Conservation (phyloP, 2,113 vertebrate species). For the Anser brachyrhynchus region DNA sequence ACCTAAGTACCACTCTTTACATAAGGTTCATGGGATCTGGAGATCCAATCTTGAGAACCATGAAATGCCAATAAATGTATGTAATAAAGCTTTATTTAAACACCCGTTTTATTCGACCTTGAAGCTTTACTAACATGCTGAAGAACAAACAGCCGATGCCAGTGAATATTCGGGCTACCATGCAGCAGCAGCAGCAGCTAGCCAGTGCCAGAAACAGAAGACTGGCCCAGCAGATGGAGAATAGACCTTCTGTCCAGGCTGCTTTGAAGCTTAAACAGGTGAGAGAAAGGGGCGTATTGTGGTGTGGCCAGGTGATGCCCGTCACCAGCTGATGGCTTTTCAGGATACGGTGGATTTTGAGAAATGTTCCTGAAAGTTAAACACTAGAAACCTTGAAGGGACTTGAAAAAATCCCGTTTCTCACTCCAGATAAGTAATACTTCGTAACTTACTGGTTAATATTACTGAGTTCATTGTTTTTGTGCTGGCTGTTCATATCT, state of each 20-base stretch:
- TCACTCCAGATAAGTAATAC: neutral
- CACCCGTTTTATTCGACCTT: constrained; percentile 91
- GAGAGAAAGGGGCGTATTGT: constrained; percentile 54
- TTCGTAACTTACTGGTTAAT: neutral
- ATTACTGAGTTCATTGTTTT: neutral
- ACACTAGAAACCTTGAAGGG: neutral
- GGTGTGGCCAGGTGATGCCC: neutral
- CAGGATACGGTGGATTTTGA: neutral
- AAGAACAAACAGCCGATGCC: constrained; percentile 99
- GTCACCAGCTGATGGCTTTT: neutral
- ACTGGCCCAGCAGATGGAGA: constrained; percentile 99
- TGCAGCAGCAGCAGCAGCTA: constrained; percentile 96
- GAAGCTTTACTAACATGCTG: constrained; percentile 99
- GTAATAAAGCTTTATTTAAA: constrained; percentile 81
- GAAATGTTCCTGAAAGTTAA: neutral
- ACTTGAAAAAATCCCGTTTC: neutral
- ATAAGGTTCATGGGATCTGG: constrained; percentile 78
- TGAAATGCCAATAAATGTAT: constrained; percentile 82
- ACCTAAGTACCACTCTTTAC: constrained; percentile 71
- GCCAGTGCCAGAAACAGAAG: constrained; percentile 98
- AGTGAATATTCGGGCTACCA: constrained; percentile 96
- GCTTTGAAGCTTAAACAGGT: constrained; percentile 98
- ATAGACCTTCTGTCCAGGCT: constrained; percentile 96
- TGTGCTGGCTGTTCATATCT: constrained; percentile 29
- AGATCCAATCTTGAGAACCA: constrained; percentile 77